Base-by-base conservation (phyloP, 2,113 vertebrate species). In the Nerophis ophidion region DNA sequence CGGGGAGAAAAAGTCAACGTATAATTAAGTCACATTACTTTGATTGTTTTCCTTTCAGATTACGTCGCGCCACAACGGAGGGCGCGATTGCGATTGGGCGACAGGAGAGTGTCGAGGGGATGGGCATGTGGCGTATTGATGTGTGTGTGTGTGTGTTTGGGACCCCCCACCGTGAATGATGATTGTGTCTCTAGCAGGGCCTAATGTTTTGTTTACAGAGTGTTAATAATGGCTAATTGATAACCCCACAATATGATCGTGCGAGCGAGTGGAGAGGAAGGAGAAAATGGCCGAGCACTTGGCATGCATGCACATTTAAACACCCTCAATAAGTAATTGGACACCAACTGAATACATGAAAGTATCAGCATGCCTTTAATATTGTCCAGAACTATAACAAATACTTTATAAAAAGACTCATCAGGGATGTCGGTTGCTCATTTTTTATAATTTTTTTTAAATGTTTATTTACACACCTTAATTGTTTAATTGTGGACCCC, bases 161-260 rank as follows among this genome's bases (percentile, higher is more conserved):
- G 92, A 86, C 86, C 81, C 86, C 96, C 91, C 1, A 91, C 93
- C 89, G 94, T 80, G 94, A 91, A 87, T 89, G 66, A 89, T 96
- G 92, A 96, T 97, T 98, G 95, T 94, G 90, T 95, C 95, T 94
- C 92, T 93, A 91, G 75, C 91, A 81, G 90, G 91, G 89, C 93
- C 90, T 92, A 93, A 97, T 97, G 84, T 93, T 89, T 98, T 98
- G 95, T 98, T 97, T 98, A 97, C 94, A 92, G 93, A 89, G 92
- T 97, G 96, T 98, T 97, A 97, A 96, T 97, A 98, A 98, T 98
- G 92, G 90, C 93, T 96, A 97, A 97, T 98, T 98, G 95, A 96
- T 95, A 95, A 96, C 93, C 75, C 79, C 36, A 64, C 91, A 90
- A 92, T 91, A 91, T 88, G 88, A 84, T 57, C 70, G 72, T 72